These are phyloP conservation scores for Abscondita cerata DNA, from an alignment of 2,888 invertebrate species.

Conservation along the genomic window DNA sequence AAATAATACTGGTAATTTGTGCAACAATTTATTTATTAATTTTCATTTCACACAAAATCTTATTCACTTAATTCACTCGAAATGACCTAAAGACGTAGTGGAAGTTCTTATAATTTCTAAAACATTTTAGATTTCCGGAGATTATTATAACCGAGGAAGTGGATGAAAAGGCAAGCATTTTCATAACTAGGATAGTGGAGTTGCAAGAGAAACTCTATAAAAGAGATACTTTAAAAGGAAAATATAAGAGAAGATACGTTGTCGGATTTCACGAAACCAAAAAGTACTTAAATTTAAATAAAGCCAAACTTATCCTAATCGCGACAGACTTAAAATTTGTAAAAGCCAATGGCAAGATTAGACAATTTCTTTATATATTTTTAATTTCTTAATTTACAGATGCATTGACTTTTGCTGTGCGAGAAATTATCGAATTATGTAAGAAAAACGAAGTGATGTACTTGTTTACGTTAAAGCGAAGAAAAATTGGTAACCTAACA, in stretches of 20 bases:
- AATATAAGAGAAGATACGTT: conserved; percentile 64
- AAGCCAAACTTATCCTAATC: conserved; percentile 66
- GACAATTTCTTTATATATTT: conserved; percentile 1
- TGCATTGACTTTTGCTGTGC: conserved; percentile 64
- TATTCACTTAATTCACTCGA: too few species aligned
- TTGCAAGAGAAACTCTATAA: conserved; percentile 69
- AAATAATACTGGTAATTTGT: too few species aligned
- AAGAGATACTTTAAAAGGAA: conserved; percentile 66
- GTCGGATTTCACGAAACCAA: conserved; percentile 69
- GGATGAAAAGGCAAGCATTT: conserved; percentile 58
- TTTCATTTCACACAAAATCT: too few species aligned
- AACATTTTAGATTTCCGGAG: conserved; percentile 62
- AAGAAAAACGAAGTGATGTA: conserved; percentile 63
- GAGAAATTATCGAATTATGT: conserved; percentile 61
- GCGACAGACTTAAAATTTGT: conserved; percentile 68
- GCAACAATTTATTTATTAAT: too few species aligned
- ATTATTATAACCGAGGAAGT: conserved; percentile 66
- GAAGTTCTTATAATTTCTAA: background rate
- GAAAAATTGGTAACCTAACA: conserved; percentile 64
- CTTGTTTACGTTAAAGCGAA: conserved; percentile 65
- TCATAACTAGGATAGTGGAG: conserved; percentile 64
- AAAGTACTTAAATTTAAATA: conserved; percentile 64
- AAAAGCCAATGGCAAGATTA: conserved; percentile 35
- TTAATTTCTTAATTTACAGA: conserved; percentile 55
- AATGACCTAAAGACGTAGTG: too few species aligned